Evolutionary conservation across 2,797 vertebrate genomes (phyloP), one percentile per base, ranked within the genome.

Genomic region (Octomys mimax): DNA sequence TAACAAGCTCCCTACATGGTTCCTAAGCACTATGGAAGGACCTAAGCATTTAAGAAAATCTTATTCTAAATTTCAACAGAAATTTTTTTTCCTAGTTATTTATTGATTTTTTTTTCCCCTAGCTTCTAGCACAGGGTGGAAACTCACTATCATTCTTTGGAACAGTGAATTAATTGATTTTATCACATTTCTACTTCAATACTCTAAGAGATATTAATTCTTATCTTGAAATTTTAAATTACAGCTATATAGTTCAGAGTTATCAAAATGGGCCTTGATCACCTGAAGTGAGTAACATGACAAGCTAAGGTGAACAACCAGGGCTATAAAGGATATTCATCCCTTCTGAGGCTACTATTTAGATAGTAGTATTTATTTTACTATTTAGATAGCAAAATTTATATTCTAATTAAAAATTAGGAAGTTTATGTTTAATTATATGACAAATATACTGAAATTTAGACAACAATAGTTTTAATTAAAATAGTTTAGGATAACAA

Each of bases 391-490:
- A 4, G 28, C 92, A 80, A 89, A 95, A 93, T 3, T 24, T 36
- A 81, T 39, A 91, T 62, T 95, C 16, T n/a, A 81, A 88, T 66
- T 86, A 89, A 85, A 31, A 75, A 70, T 70, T 66, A 95, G 77
- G 28, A 79, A 31, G 14, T 54, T 18, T 31, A 31, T 73, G 3
- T 89, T 21, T 92, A 79, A 28, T 92, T 18, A 39, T 21, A 80
- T 68, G 13, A 84, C 5, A 71, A 54, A 87, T 26, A 68, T 64
- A 77, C 68, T 84, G 13, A 92, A 57, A 90, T 90, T 71, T 33
- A 66, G 36, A 54, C 4, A 80, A 39, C 6, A 78, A 66, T 87
- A 49, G 49, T 66, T 62, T 66, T 66, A 66, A 73, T 87, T n/a
- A 24, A 77, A 24, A 77, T 26, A 91, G 26, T 33, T 52, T 33